A percentile compares a stretch with the other conserved stretches of the same genome.
Conservation (phyloP, 2,888 invertebrate species). For the Eupithecia subumbrata region DNA sequence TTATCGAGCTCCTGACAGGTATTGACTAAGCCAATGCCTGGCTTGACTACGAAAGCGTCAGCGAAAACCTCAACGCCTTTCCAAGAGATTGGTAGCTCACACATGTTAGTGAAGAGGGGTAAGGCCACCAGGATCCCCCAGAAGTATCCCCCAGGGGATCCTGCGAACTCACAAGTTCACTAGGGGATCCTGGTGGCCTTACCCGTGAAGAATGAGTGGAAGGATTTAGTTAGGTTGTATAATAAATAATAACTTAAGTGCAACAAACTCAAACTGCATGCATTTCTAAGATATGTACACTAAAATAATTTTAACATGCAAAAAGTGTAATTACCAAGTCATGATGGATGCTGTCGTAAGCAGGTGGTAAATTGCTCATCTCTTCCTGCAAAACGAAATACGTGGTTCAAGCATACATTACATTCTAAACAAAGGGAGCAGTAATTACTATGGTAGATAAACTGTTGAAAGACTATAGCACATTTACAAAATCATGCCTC, state of each 20-base stretch:
- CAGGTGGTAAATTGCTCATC: constrained; percentile 86
- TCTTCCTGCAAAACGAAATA: constrained; percentile 83
- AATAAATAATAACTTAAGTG: not conserved
- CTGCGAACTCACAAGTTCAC: too few relatives aligned
- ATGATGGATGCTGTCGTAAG: constrained; percentile 89
- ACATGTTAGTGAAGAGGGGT: not conserved
- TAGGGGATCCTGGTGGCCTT: too few relatives aligned
- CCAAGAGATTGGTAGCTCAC: not conserved
- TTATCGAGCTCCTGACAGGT: not conserved
- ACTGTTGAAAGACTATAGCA: not conserved
- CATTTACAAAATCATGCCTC: not conserved
- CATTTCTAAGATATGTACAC: not conserved
- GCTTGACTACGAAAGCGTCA: not conserved
- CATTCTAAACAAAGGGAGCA: not conserved
- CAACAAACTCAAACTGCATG: constrained; percentile 2
- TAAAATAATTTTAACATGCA: constrained; percentile 18
- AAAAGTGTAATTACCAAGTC: constrained; percentile 86
- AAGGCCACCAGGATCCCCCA: too few relatives aligned
- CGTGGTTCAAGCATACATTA: constrained; percentile 33
- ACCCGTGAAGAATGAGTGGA: not conserved
- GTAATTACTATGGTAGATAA: not conserved
- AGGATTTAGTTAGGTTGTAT: not conserved
- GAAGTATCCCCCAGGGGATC: too few relatives aligned
- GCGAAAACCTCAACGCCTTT: not conserved
- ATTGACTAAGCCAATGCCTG: not conserved